Conservation (phyloP, 2,888 invertebrate genomes). For the Escarpia spicata region DNA sequence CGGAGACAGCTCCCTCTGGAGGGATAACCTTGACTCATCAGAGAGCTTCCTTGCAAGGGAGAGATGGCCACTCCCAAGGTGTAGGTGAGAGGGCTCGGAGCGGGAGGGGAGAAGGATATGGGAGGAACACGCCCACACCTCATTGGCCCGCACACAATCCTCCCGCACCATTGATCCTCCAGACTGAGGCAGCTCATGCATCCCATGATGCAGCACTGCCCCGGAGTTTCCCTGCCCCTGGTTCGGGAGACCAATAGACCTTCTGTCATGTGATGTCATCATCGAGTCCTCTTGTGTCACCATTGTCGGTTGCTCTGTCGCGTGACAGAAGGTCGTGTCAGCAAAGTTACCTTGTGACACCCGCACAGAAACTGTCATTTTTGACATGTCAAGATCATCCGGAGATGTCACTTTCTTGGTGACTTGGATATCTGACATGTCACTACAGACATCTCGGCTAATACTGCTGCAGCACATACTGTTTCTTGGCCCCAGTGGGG, state of each 20-base stretch:
- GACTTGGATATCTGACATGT: neutral
- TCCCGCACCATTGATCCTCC: neutral
- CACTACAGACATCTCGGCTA: neutral
- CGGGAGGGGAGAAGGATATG: slow-evolving; percentile 29
- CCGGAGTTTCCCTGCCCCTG: neutral
- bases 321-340: neutral
- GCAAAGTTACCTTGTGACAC: neutral
- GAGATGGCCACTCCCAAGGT: slow-evolving; percentile 61
- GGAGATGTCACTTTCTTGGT: neutral
- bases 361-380: neutral
- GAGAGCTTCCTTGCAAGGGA: slow-evolving; percentile 66
- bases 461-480: neutral
- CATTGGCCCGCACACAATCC: neutral
- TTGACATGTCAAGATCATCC: neutral
- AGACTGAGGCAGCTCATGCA: neutral
- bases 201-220: neutral
- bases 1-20: slow-evolving; percentile 83
- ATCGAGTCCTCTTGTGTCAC: neutral
- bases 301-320: neutral
- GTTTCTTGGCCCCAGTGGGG: slow-evolving; percentile 31
- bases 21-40: slow-evolving; percentile 66
- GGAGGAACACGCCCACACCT: slow-evolving; percentile 24
- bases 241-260: no score
- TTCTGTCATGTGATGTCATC: neutral
- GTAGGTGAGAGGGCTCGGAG: slow-evolving; percentile 34